These are phyloP conservation scores for Acanthurus leucopareius DNA, from an alignment of 2,797 vertebrate species.

Conservation along the genomic window DNA sequence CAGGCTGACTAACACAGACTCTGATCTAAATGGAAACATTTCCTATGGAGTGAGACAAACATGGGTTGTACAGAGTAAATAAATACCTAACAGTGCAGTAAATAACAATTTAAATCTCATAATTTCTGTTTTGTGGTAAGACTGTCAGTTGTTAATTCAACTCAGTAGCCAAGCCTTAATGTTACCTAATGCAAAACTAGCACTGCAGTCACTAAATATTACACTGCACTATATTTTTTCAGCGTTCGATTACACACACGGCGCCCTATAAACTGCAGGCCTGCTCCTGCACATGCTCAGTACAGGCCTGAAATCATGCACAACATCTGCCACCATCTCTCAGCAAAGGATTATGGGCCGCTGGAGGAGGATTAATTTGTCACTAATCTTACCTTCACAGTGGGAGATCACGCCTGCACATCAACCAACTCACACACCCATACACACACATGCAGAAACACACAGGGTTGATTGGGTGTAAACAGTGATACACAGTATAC, in stretches of 20 bases:
- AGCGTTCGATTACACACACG: conserved; percentile 21
- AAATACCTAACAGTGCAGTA: conserved; percentile 4
- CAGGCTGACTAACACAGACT: not conserved
- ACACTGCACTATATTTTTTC: conserved; percentile 4
- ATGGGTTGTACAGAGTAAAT: not conserved
- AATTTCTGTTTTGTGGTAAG: conserved; percentile 13
- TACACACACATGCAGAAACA: not conserved
- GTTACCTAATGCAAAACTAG: not conserved
- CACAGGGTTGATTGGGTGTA: conserved; percentile 28
- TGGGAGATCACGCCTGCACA: conserved; percentile 35
- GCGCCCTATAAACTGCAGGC: conserved; percentile 11
- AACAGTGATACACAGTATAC: not conserved
- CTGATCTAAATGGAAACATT: not conserved
- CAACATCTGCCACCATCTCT: conserved; percentile 76
- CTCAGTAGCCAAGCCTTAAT: not conserved
- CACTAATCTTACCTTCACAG: conserved; percentile 74
- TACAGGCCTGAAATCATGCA: conserved; percentile 53
- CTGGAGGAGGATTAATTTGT: conserved; percentile 76
- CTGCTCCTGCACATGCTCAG: conserved; percentile 44
- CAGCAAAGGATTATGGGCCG: conserved; percentile 72
- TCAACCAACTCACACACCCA: conserved; percentile 33
- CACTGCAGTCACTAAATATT: conserved; percentile 20
- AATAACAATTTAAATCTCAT: conserved; percentile 17
- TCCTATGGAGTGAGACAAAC: not conserved
- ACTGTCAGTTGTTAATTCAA: conserved; percentile 1